Conservation (phyloP, 2,888 invertebrate genomes). For the Zhengitettix transpicula region DNA sequence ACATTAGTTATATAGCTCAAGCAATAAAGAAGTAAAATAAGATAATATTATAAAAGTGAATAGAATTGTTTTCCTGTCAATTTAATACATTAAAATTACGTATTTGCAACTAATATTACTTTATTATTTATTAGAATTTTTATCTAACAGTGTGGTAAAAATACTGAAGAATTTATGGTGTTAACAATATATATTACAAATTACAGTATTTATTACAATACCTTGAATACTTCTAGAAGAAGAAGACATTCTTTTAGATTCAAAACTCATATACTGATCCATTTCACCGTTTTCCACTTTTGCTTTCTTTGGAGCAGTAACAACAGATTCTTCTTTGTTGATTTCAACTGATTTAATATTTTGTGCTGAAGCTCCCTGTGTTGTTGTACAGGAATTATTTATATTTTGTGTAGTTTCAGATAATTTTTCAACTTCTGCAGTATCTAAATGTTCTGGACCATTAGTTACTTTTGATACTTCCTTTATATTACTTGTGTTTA, state of each 20-base stretch:
- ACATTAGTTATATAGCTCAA: too few relatives aligned
- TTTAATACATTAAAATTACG: too few relatives aligned
- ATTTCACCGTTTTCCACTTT: conserved; percentile 6
- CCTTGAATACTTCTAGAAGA: conserved; percentile 46
- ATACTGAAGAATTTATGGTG: too few relatives aligned
- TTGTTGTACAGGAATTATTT: not conserved
- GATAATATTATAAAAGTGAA: too few relatives aligned
- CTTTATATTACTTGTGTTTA: not conserved
- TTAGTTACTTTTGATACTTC: not conserved
- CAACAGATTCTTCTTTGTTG: not conserved
- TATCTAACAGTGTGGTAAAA: too few relatives aligned
- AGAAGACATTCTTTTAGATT: conserved; percentile 25
- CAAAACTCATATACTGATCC: conserved; percentile 1
- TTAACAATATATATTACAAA: not conserved
- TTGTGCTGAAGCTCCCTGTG: not conserved
- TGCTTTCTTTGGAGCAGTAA: not conserved
- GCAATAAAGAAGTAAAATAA: too few relatives aligned
- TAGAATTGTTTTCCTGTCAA: too few relatives aligned
- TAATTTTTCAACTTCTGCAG: not conserved
- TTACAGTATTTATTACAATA: conserved; percentile 18
- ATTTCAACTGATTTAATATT: not conserved
- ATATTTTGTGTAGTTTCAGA: not conserved
- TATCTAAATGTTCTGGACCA: not conserved
- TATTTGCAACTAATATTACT: too few relatives aligned
- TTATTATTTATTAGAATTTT: too few relatives aligned